phyloP scores from a whole-genome alignment of 2,888 invertebrate genomes.

The Fissipunctia ypsillon region DNA sequence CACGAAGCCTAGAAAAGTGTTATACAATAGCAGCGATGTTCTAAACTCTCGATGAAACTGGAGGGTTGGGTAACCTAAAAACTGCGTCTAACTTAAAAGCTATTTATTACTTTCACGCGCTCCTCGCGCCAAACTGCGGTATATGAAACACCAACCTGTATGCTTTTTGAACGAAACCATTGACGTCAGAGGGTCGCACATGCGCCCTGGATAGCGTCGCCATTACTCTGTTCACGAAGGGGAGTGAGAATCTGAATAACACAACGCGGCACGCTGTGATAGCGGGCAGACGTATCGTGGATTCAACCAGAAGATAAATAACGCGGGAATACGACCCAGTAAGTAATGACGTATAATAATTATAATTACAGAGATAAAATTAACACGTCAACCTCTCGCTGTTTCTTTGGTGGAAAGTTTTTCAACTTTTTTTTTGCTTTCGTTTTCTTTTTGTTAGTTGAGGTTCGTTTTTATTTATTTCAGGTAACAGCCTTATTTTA shows the following conservation, averaged over 20 bases:
- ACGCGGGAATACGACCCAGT: conserved; percentile 83
- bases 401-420: conserved; percentile 25
- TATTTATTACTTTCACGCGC: conserved; percentile 61
- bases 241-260: conserved; percentile 67
- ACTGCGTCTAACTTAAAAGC: conserved; percentile 46
- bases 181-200: conserved; percentile 87
- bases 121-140: conserved; percentile 70
- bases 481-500: conserved; percentile 15
- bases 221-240: conserved; percentile 60
- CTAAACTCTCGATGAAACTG: conserved; percentile 15
- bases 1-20: not conserved
- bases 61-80: conserved; percentile 35
- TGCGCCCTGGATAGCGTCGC: conserved; percentile 74
- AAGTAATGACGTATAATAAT: conserved; percentile 78
- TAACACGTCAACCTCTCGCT: conserved; percentile 38
- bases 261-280: conserved; percentile 81
- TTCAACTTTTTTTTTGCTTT: conserved; percentile 10
- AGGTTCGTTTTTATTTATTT: conserved; percentile 23
- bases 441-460: conserved; percentile 2
- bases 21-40: not conserved
- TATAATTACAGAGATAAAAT: conserved; percentile 65
- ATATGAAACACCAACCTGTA: conserved; percentile 82
- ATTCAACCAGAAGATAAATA: conserved; percentile 67
- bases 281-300: conserved; percentile 76
- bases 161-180: conserved; percentile 88